Percentiles rank a stretch among this genome's conserved stretches.
These are phyloP conservation scores for Augochlorella aurata DNA, from an alignment of 2,888 invertebrate species.

Conservation along the genomic window DNA sequence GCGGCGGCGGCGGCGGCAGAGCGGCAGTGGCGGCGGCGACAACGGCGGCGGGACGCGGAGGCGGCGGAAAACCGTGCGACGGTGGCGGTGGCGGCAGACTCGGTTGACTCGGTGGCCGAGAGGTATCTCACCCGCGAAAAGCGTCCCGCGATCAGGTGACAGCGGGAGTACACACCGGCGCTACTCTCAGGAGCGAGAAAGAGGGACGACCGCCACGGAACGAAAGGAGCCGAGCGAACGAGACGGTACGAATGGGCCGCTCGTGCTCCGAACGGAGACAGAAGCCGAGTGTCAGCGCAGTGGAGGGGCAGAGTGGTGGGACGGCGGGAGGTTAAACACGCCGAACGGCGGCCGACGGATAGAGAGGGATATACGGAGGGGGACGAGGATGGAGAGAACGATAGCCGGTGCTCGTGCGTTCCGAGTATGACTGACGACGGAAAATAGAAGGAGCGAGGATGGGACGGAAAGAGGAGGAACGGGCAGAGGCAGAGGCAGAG, in stretches of 20 bases:
- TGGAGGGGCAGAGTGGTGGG: conserved; percentile 51
- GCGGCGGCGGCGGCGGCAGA: conserved; percentile 44
- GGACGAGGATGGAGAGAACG: conserved; percentile 54
- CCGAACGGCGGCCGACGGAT: conserved; percentile 56
- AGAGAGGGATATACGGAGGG: conserved; percentile 51
- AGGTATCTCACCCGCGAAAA: conserved; percentile 80
- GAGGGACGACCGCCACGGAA: conserved; percentile 54
- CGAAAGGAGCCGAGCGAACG: conserved; percentile 59
- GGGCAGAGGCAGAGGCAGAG: conserved; percentile 30
- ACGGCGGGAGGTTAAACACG: conserved; percentile 65
- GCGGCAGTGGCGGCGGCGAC: conserved; percentile 29
- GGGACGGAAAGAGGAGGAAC: not conserved
- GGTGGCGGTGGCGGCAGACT: conserved; percentile 65
- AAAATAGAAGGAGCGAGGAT: conserved; percentile 29
- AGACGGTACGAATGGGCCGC: conserved; percentile 56
- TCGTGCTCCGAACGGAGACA: conserved; percentile 56
- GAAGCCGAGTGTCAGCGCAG: conserved; percentile 43
- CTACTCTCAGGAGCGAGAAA: conserved; percentile 63
- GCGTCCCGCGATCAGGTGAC: conserved; percentile 80
- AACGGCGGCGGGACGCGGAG: conserved; percentile 42
- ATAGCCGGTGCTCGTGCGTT: conserved; percentile 64
- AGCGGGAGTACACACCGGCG: conserved; percentile 71
- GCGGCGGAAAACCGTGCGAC: conserved; percentile 55
- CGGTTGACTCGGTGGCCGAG: conserved; percentile 77
- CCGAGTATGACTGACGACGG: conserved; percentile 55